These are phyloP conservation scores for Neotoxoptera formosana DNA, from an alignment of 1,140 invertebrate genomes.

Conservation along the genomic window DNA sequence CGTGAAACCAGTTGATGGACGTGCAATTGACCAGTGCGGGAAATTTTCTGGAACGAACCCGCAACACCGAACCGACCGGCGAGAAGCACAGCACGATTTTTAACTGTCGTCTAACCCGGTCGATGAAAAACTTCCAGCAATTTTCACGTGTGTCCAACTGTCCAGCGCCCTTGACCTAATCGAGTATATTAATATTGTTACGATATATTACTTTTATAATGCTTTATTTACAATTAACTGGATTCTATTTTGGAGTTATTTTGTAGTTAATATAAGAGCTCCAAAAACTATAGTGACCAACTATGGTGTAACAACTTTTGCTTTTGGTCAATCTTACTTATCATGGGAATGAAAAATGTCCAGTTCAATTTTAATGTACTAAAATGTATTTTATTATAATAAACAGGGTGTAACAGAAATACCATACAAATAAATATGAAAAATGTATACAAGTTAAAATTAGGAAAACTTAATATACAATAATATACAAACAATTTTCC, in stretches of 20 bases:
- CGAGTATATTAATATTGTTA: not conserved
- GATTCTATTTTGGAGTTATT: not conserved
- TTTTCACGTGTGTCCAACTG: slow-evolving; percentile 91
- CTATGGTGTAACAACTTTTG: too few species aligned
- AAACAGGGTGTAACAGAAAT: too few species aligned
- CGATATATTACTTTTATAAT: not conserved
- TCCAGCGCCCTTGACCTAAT: slow-evolving; percentile 80
- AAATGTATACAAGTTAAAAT: too few species aligned
- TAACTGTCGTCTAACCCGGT: slow-evolving; percentile 87
- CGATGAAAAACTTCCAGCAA: slow-evolving; percentile 98
- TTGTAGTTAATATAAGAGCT: not conserved
- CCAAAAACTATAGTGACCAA: too few species aligned
- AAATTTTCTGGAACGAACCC: slow-evolving; percentile 92
- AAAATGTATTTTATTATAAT: too few species aligned
- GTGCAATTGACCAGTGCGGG: slow-evolving; percentile 95
- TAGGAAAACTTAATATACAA: too few species aligned
- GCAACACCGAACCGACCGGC: slow-evolving; percentile 88
- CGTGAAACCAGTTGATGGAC: slow-evolving; percentile 96
- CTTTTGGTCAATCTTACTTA: too few species aligned
- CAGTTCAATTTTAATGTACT: too few species aligned
- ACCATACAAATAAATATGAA: too few species aligned
- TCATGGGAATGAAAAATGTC: too few species aligned
- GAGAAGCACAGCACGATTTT: slow-evolving; percentile 95
- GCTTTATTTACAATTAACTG: not conserved
- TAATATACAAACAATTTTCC: too few species aligned